A percentile compares a stretch with the other conserved stretches of the same genome.
These are phyloP conservation scores for Parus major DNA, from an alignment of 2,113 vertebrate species.

Conservation along the genomic window DNA sequence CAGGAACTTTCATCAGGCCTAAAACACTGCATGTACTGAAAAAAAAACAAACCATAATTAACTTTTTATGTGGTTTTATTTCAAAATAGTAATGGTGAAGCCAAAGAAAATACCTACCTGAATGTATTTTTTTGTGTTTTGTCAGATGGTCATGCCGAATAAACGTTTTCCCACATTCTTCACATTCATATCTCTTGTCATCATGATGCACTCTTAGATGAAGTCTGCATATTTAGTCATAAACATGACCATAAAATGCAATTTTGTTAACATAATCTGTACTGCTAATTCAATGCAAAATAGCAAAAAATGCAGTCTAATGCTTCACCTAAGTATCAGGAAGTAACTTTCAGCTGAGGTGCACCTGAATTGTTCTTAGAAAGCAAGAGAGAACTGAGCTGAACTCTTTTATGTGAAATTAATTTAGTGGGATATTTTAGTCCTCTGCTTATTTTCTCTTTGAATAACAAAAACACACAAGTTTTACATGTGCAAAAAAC, in stretches of 20 bases:
- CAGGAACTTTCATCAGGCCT: background rate
- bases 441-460: background rate
- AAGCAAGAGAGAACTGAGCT: background rate
- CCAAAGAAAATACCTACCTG: constrained; percentile 77
- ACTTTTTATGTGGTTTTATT: background rate
- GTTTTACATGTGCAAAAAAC: background rate
- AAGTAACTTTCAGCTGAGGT: background rate
- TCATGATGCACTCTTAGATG: constrained; percentile 95
- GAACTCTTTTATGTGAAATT: background rate
- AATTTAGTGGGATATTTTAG: background rate
- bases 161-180: constrained; percentile 97
- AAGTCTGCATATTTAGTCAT: constrained; percentile 75
- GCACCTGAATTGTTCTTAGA: background rate
- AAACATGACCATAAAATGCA: background rate
- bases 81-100: background rate
- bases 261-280: background rate
- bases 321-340: background rate
- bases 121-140: constrained; percentile 98
- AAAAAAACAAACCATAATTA: background rate
- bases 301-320: background rate
- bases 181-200: constrained; percentile 96
- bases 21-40: background rate
- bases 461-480: background rate
- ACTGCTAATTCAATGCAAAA: background rate
- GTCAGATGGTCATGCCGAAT: constrained; percentile 97